phyloP scores from a whole-genome alignment of 1,140 invertebrate genomes.

The Lordiphosa stackelbergi region DNA sequence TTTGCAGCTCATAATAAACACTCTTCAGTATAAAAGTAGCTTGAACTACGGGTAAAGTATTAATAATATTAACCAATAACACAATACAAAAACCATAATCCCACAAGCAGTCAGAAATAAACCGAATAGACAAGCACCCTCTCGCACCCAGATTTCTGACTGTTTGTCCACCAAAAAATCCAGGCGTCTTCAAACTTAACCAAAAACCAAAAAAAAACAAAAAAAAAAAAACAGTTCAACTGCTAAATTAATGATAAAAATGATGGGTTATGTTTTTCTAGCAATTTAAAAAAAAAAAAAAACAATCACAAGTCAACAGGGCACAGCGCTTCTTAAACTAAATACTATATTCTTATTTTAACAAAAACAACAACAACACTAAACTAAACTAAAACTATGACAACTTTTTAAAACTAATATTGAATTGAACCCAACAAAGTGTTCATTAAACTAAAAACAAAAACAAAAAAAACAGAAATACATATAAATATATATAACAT shows the following conservation, averaged over 20 bases:
- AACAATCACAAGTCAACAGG: conserved; percentile 70
- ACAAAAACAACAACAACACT: conserved; percentile 52
- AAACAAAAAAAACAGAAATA: conserved; percentile 28
- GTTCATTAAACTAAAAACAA: conserved; percentile 70
- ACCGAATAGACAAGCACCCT: conserved; percentile 31
- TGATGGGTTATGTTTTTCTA: conserved; percentile 11
- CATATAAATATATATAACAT: conserved; percentile 41
- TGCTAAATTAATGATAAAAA: conserved; percentile 20
- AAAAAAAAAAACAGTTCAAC: conserved; percentile 20
- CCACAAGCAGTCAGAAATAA: conserved; percentile 32
- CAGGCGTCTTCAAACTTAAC: conserved; percentile 58
- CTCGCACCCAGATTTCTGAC: neutral
- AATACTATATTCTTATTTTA: conserved; percentile 68
- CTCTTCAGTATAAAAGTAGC: conserved; percentile 39
- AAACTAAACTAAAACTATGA: conserved; percentile 46
- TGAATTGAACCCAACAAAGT: conserved; percentile 74
- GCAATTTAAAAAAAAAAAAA: conserved; percentile 27
- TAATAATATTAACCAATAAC: conserved; percentile 33
- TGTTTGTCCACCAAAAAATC: conserved; percentile 31
- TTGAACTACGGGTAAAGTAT: conserved; percentile 61
- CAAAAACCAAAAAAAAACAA: too few species aligned
- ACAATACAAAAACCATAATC: conserved; percentile 15
- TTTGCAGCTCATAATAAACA: conserved; percentile 33
- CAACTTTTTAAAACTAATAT: conserved; percentile 73
- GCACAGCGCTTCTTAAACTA: conserved; percentile 69